A percentile compares a stretch with the other conserved stretches of the same genome.
These are phyloP conservation scores for Phalacrocorax pelagicus DNA, from an alignment of 2,113 vertebrate genomes.

Conservation along the genomic window DNA sequence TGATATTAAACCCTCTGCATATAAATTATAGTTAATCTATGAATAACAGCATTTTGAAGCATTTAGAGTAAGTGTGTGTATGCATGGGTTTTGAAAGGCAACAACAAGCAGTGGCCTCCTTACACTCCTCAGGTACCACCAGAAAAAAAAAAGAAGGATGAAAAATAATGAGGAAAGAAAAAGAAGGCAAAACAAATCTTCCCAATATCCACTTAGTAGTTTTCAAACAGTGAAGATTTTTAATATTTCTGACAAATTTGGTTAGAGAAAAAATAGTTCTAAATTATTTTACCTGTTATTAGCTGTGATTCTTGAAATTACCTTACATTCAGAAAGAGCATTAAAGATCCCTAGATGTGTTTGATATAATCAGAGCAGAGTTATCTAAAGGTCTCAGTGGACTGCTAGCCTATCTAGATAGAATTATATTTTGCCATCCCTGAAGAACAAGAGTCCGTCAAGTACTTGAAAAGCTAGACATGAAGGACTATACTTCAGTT, in stretches of 20 bases:
- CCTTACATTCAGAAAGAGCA: conserved; percentile 12
- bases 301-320: not conserved
- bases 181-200: not conserved
- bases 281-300: not conserved
- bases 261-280: not conserved
- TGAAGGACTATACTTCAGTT: conserved; percentile 30
- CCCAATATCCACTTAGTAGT: not conserved
- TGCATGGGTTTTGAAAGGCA: not conserved
- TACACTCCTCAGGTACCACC: not conserved
- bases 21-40: not conserved
- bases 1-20: not conserved
- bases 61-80: not conserved
- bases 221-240: not conserved
- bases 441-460: not conserved
- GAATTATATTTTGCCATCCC: conserved; percentile 40
- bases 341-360: not conserved
- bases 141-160: not conserved
- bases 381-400: conserved; percentile 38
- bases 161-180: not conserved
- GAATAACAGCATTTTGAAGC: not conserved
- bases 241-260: not conserved
- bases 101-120: not conserved
- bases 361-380: conserved; percentile 36
- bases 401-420: not conserved
- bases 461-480: conserved; percentile 25